Evolutionary conservation across 2,113 vertebrate genomes (phyloP).

Genomic region (Hypocryptadius cinnamomeus): DNA sequence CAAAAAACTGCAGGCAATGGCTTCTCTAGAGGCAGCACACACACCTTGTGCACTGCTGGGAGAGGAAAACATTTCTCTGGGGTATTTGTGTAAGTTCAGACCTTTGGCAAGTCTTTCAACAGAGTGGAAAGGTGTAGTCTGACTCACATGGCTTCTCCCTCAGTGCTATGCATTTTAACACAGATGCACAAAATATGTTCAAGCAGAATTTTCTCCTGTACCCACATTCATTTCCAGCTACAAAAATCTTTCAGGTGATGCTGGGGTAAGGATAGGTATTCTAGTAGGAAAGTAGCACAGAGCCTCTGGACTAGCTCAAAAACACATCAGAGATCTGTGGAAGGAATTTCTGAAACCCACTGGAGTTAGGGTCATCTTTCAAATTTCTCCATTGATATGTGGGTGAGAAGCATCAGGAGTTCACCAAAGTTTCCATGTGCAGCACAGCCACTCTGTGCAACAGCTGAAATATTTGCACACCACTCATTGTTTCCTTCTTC

Average conservation of each 20-base stretch:
- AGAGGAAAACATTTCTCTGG: neutral
- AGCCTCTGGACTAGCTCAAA: neutral
- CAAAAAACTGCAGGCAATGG: neutral
- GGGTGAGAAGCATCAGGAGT: neutral
- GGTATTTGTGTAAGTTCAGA: neutral
- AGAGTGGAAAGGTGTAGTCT: neutral
- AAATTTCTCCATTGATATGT: neutral
- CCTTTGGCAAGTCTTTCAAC: neutral
- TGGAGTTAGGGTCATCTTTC: neutral
- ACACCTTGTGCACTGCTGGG: rapidly evolving
- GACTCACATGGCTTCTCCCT: neutral
- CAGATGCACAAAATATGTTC: neutral
- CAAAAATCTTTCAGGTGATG: neutral
- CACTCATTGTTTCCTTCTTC: rapidly evolving
- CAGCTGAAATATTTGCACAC: rapidly evolving
- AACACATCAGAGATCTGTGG: neutral
- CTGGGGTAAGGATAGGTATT: neutral
- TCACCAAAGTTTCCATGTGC: neutral
- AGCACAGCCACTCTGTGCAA: neutral
- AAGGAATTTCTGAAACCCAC: neutral
- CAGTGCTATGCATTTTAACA: neutral
- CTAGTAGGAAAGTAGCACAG: neutral
- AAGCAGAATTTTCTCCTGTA: neutral
- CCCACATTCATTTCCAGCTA: neutral
- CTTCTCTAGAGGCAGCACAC: neutral